Conservation (phyloP, 1,140 invertebrate species). For the Ceratosolen solmsi region DNA sequence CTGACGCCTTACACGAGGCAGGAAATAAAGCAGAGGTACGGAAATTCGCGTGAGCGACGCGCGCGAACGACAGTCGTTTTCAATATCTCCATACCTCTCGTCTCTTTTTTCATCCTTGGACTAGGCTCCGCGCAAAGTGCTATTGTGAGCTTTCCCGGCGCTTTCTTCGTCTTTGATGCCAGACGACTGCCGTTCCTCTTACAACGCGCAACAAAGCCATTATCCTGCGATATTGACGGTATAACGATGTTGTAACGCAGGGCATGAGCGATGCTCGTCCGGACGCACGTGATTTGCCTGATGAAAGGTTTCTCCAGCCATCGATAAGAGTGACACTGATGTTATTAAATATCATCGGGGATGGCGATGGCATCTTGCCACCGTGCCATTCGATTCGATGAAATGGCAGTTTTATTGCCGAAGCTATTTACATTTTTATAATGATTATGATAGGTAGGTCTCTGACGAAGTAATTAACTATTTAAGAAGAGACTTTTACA, state of each 20-base stretch:
- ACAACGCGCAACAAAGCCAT: neutral
- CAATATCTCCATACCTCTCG: constrained; percentile 31
- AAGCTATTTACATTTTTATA: too few species aligned
- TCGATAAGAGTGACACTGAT: neutral
- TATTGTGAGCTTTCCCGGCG: constrained; percentile 21
- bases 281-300: neutral
- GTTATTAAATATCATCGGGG: too few species aligned
- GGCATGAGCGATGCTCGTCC: neutral
- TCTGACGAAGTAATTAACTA: too few species aligned
- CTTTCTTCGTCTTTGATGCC: neutral
- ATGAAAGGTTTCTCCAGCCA: neutral
- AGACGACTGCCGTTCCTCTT: neutral
- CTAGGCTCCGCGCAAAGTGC: neutral
- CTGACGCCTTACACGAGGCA: neutral
- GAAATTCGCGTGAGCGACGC: constrained; percentile 27
- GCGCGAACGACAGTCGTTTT: constrained; percentile 39
- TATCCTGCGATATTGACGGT: neutral
- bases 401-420: neutral
- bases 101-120: neutral
- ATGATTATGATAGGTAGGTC: too few species aligned
- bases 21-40: constrained; percentile 14
- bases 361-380: too few species aligned
- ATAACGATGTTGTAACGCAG: neutral
- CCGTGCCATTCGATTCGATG: neutral
- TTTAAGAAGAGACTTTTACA: too few species aligned